Conservation (phyloP, 2,888 invertebrate genomes). For the Bembecia ichneumoniformis region DNA sequence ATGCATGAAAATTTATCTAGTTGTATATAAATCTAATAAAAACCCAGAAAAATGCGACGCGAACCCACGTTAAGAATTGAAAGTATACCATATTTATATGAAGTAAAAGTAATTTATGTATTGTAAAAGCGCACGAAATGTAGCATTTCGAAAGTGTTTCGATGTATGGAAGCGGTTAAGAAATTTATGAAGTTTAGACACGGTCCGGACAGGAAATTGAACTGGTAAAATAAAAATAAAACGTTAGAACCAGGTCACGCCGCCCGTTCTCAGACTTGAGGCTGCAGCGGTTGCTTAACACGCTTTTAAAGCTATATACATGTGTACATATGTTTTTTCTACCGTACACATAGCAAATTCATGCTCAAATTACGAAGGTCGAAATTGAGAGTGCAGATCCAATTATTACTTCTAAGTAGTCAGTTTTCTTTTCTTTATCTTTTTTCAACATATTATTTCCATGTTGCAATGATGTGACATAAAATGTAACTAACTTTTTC, state of each 20-base stretch:
- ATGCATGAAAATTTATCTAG: too few species aligned
- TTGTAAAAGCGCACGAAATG: constrained; percentile 43
- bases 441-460: too few species aligned
- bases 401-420: too few species aligned
- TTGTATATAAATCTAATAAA: too few species aligned
- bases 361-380: too few species aligned
- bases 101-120: constrained; percentile 5
- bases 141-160: constrained; percentile 45
- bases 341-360: too few species aligned
- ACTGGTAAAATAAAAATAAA: constrained; percentile 53
- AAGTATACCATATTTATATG: background rate
- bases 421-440: too few species aligned
- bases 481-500: too few species aligned
- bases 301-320: constrained; percentile 11
- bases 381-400: too few species aligned
- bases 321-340: background rate
- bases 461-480: too few species aligned
- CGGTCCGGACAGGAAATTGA: constrained; percentile 54
- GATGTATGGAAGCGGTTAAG: constrained; percentile 48
- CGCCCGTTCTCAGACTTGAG: constrained; percentile 31
- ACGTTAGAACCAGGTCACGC: constrained; percentile 46
- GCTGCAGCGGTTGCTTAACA: constrained; percentile 33
- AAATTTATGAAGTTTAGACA: constrained; percentile 47
- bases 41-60: constrained; percentile 4
- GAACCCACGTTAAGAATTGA: too few species aligned